A percentile compares a stretch with the other conserved stretches of the same genome.
These are phyloP conservation scores for Lamellibrachia columna DNA, from an alignment of 2,888 invertebrate species.

Conservation along the genomic window DNA sequence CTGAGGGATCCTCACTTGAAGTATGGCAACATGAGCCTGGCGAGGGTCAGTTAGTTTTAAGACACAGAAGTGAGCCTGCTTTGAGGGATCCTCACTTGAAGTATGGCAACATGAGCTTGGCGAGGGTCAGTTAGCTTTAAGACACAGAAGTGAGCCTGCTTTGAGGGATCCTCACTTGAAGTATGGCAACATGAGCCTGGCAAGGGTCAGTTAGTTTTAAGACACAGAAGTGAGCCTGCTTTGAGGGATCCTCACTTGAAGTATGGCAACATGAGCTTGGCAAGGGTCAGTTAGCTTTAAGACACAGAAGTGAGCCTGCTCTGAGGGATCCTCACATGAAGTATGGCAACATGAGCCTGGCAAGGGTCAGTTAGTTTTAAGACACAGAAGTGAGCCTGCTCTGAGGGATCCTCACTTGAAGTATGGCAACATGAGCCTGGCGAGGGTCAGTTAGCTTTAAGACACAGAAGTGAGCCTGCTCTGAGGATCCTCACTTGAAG, in stretches of 20 bases:
- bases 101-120: slow-evolving; percentile 81
- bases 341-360: slow-evolving; percentile 81
- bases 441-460: slow-evolving; percentile 92
- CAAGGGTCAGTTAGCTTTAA: slow-evolving; percentile 84
- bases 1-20: slow-evolving; percentile 53
- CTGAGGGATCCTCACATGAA: slow-evolving; percentile 52
- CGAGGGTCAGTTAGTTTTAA: slow-evolving; percentile 92
- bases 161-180: slow-evolving; percentile 68
- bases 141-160: slow-evolving; percentile 87
- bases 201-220: slow-evolving; percentile 84
- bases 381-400: slow-evolving; percentile 87
- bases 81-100: slow-evolving; percentile 68
- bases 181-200: slow-evolving; percentile 81
- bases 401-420: slow-evolving; percentile 68
- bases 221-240: no score
- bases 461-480: slow-evolving; percentile 87
- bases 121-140: slow-evolving; percentile 92
- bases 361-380: slow-evolving; percentile 92
- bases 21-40: slow-evolving; percentile 81
- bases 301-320: no score
- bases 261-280: slow-evolving; percentile 81
- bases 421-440: slow-evolving; percentile 81
- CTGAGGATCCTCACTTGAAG: slow-evolving; percentile 68
- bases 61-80: slow-evolving; percentile 87
- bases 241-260: slow-evolving; percentile 52